Evolutionary conservation across 2,113 vertebrate species (phyloP), one percentile per base, ranked within the genome.

Genomic region (Dendropsophus ebraccatus): DNA sequence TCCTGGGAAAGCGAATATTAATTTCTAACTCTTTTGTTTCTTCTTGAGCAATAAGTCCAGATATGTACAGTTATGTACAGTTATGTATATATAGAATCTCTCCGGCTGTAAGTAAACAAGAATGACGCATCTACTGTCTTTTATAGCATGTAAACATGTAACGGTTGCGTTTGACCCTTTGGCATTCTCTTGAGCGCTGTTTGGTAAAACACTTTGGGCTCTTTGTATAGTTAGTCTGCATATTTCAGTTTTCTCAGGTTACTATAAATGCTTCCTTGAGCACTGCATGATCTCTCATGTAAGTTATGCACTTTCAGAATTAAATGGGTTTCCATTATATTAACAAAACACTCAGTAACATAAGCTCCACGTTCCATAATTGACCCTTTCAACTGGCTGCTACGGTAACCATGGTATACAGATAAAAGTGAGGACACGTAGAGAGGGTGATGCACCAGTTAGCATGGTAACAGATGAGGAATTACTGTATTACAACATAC

Each of bases 381-480:
- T 80, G 54, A 60, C 54, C 77, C 77, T 37, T 79, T 41, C 56
- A 60, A 60, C 77, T 62, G 23, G 50, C 12, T 45, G 54, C 77
- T 35, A 41, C 35, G 4, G 77, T 80, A 62, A 80, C 77, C 77
- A 80, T 37, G 35, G 77, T 41, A 80, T n/a, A 32, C 10, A 58
- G 76, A 79, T 41, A 54, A 54, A 28, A 32, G 25, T 30, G 28
- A 54, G 47, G 47, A 62, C 56, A 60, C 60, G 23, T 45, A 12
- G 35, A 80, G 28, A 45, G 35, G 23, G 35, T 28, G 35, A 60
- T 28, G 54, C 77, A 25, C 30, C 52, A 11, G 77, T 80, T 62
- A 25, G 19, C 77, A 80, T 80, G 77, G 77, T 41, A 80, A 80
- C 77, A 45, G 77, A 60, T 41, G 23, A 60, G 8, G 32, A 30